Percentiles rank a stretch among this genome's conserved stretches.
Evolutionary conservation across 2,113 vertebrate genomes (phyloP).

Genomic region (Arvicanthis niloticus): DNA sequence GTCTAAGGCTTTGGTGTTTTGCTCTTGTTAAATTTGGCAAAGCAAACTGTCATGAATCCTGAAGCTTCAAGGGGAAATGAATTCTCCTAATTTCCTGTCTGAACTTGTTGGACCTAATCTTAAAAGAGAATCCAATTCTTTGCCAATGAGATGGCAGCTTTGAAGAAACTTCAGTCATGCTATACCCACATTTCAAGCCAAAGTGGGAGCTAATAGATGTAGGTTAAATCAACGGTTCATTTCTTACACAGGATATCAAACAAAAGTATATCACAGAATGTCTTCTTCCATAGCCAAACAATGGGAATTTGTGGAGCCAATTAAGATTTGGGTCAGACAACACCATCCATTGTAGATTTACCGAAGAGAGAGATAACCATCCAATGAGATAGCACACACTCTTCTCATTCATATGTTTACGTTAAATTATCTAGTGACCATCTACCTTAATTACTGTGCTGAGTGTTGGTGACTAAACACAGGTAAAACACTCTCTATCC

Average conservation of each 20-base stretch:
- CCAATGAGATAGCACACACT: not conserved
- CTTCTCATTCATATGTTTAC: not conserved
- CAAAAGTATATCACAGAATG: not conserved
- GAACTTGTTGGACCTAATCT: not conserved
- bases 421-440: not conserved
- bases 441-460: not conserved
- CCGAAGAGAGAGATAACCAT: not conserved
- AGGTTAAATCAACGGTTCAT: not conserved
- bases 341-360: not conserved
- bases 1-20: not conserved
- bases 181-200: not conserved
- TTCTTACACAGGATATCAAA: not conserved
- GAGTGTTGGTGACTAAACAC: not conserved
- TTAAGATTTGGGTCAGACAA: not conserved
- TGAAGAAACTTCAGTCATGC: not conserved
- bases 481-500: not conserved
- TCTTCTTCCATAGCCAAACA: not conserved
- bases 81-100: not conserved
- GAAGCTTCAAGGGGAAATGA: not conserved
- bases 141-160: not conserved
- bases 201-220: not conserved
- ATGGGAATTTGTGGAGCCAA: not conserved
- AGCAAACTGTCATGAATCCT: not conserved
- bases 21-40: constrained; percentile 16
- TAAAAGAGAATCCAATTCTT: not conserved